Percentiles rank a stretch among this genome's conserved stretches.
These are phyloP conservation scores for Metallyticus violacea DNA, from an alignment of 2,888 invertebrate species.

Conservation along the genomic window DNA sequence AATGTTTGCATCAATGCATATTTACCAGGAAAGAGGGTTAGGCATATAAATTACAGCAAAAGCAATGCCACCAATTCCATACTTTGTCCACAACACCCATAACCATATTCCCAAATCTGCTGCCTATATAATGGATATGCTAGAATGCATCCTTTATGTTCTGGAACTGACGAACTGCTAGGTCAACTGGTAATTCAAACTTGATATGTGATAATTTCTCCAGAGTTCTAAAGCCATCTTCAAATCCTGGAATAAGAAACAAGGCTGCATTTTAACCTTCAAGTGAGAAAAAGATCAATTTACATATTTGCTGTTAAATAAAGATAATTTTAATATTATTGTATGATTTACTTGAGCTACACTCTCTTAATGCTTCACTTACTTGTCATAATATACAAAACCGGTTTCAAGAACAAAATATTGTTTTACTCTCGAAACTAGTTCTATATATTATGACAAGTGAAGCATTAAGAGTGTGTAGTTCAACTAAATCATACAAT, in stretches of 20 bases:
- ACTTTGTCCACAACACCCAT: neutral
- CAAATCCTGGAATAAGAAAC: constrained; percentile 69
- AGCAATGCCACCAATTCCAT: neutral
- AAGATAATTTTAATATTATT: too few relatives aligned
- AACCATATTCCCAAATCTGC: neutral
- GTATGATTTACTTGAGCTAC: too few relatives aligned
- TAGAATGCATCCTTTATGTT: constrained; percentile 97
- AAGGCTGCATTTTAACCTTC: neutral
- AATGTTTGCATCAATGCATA: neutral
- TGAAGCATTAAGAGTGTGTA: too few relatives aligned
- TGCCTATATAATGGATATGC: neutral
- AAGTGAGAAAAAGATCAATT: too few relatives aligned
- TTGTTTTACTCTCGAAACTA: too few relatives aligned
- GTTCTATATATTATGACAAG: too few relatives aligned
- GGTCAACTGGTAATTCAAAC: constrained; percentile 92
- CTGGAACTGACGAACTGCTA: constrained; percentile 94
- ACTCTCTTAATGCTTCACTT: too few relatives aligned
- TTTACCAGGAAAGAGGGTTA: neutral
- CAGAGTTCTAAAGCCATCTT: constrained; percentile 87
- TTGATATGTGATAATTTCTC: constrained; percentile 81
- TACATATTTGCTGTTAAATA: too few relatives aligned
- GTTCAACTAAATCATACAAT: too few relatives aligned
- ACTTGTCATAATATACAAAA: too few relatives aligned
- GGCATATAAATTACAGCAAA: neutral
- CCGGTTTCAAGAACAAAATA: too few relatives aligned